Evolutionary conservation across 2,797 vertebrate genomes (phyloP), one percentile per base, ranked within the genome.

Genomic region (Melanotaenia pygmaea): DNA sequence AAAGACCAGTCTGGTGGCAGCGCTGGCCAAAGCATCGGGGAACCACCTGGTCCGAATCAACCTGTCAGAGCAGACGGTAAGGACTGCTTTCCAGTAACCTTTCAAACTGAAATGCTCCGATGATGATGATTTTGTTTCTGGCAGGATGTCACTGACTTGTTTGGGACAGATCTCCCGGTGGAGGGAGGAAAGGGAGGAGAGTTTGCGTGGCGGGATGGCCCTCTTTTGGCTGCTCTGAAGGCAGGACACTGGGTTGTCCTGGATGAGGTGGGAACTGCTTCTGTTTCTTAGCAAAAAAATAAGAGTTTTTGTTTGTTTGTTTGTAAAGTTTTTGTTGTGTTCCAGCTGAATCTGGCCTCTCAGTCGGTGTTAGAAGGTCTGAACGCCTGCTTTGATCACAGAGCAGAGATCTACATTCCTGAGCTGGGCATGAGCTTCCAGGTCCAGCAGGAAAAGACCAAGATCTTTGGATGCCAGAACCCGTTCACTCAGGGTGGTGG

Each of bases 391-490:
- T 98, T 99, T 74, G 98, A 99, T 80, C 98, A 99, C 89, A 93
- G 98, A 91, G 96, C 96, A 45, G 97, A 99, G 91, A 95, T 99
- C 86, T 98, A 95, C 71, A 93, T 99, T 70, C 97, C 98, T 45
- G 98, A 99, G 74, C 77, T 99, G 80, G 96, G 96, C 73, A 95
- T 98, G 95, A 96, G 86, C 81, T 99, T 99, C 90, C 95, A 95
- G 3, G 96, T 99, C n/a, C 96, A 97, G 64, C 97, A 98, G 3
- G 92, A 96, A 76, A 97, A 89, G 57, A 99, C 97, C 0, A 98
- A 97, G 92, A 98, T 99, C 88, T 99, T 99, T 74, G 97, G 96
- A 68, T 99, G 98, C 83, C 98, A 99, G 75, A 99, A 99, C 91
- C 98, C 98, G 0, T 99, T 98, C 82, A 96, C 94, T 64, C 98